Base-by-base conservation (phyloP, 2,888 invertebrate genomes). In the Deilephila elpenor region DNA sequence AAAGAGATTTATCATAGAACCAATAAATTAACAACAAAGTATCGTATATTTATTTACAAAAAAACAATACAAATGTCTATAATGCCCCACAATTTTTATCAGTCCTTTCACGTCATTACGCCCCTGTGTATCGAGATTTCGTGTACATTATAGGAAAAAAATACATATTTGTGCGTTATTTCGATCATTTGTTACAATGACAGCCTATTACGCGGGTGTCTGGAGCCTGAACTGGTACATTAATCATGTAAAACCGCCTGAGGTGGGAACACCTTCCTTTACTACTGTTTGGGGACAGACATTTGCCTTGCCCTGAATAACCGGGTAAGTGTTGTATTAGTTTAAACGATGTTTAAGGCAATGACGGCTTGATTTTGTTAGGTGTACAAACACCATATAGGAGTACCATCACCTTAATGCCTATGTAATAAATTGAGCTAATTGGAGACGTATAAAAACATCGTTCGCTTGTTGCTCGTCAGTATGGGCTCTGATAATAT, bases 101-200 rank as follows among this genome's bases (percentile, higher is more conserved):
- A 25, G 25, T 67, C 25, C 17, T 67, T 11, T 64, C 70, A 53
- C 59, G 20, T 32, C 53, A 59, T 8, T 71, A 34, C 70, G 25
- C 8, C 19, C 59, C 64, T 73, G 72, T 19, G 56, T 59, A 56
- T 71, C 53, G 70, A 56, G 53, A 29, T 71, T 71, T 71, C 32
- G 32, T 56, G 59, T 53, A 75, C 19, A 34, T 77, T 82, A 83
- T 76, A 83, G 79, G 82, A 75, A 76, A 76, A 74, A 71, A 25
- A 37, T 74, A 72, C 59, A 67, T 51, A 53, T 74, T 74, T 72
- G 73, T 76, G 76, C 78, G 77, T 76, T 77, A 78, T 75, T 78
- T 81, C 73, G 82, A 84, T 86, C 87, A 85, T 88, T 87, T 88
- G 83, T 88, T 83, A 87, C 76, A 77, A 74, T 78, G 85, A 84